Evolutionary conservation across 2,113 vertebrate genomes (phyloP), one percentile per base, ranked within the genome.

Genomic region (Crypturellus undulatus): DNA sequence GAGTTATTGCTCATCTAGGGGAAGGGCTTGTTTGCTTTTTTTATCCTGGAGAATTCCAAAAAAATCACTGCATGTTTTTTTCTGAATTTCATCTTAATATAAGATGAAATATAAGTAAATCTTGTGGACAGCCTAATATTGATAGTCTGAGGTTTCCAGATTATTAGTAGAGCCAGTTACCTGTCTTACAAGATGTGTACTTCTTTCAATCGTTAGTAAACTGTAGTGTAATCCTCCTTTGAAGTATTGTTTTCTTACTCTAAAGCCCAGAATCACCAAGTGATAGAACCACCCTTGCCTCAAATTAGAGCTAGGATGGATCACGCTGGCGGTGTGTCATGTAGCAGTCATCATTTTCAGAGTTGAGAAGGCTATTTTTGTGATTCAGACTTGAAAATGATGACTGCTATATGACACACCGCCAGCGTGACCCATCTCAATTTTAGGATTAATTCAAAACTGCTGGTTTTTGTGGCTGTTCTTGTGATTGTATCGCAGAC

Each of bases 1-100:
- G 30, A 20, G 28, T 30, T 8, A 1, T 58, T 54, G 12, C 30
- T 67, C 70, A 3, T 63, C 38, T 0, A 0, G 10, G 36, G 56
- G 45, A 30, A 79, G 69, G 6, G 2, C 9, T 30, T 75, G 21
- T 42, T 87, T 38, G 26, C 16, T 8, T 42, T 91, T 70, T 80
- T 78, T 43, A 73, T 9, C 6, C 25, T 36, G 52, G 21, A 47
- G 18, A 79, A 79, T 71, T 90, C 60, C 3, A 64, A 56, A 54
- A 56, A 36, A 13, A 2, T 64, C 71, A 19, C 47, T 75, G 72
- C 11, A 8, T 52, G 15, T 54, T 69, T 69, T 68, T 52, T 80
- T 20, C 60, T 68, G 51, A 86, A 43, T 92, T 88, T 88, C 34
- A 28, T 67, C 12, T 76, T 89, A 60, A 69, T 65, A 2, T 21